phyloP scores from a whole-genome alignment of 2,888 invertebrate genomes.

The Tetragonula carbonaria region DNA sequence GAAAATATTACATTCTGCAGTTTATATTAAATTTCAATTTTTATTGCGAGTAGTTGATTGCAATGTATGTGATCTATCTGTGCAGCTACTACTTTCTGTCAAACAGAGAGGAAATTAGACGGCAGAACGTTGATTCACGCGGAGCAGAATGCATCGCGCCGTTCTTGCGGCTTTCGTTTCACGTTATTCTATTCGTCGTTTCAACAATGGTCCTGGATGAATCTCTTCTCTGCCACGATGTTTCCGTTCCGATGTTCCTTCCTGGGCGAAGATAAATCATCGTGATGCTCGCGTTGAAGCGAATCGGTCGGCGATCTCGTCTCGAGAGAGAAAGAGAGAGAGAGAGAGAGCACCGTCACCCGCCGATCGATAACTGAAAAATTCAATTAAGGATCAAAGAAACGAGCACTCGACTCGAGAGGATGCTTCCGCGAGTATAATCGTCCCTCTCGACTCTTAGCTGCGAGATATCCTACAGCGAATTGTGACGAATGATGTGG shows the following conservation, averaged over 20 bases:
- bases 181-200: conserved; percentile 23
- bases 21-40: too few relatives aligned
- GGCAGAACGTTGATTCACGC: background rate
- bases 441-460: background rate
- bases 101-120: background rate
- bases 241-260: background rate
- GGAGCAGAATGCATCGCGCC: background rate
- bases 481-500: conserved; percentile 19
- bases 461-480: background rate
- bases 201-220: conserved; percentile 8
- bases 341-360: too few relatives aligned
- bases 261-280: conserved; percentile 29
- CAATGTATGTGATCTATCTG: too few relatives aligned
- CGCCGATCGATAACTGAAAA: conserved; percentile 34
- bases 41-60: too few relatives aligned
- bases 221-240: conserved; percentile 25
- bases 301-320: background rate
- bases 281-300: conserved; percentile 2
- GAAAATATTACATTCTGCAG: too few relatives aligned
- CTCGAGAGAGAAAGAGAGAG: background rate
- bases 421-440: background rate
- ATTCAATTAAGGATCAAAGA: conserved; percentile 50
- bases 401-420: background rate
- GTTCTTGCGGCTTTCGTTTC: background rate
- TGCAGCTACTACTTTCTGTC: background rate